These are phyloP conservation scores for Tipula unca DNA, from an alignment of 2,888 invertebrate genomes.

Conservation along the genomic window DNA sequence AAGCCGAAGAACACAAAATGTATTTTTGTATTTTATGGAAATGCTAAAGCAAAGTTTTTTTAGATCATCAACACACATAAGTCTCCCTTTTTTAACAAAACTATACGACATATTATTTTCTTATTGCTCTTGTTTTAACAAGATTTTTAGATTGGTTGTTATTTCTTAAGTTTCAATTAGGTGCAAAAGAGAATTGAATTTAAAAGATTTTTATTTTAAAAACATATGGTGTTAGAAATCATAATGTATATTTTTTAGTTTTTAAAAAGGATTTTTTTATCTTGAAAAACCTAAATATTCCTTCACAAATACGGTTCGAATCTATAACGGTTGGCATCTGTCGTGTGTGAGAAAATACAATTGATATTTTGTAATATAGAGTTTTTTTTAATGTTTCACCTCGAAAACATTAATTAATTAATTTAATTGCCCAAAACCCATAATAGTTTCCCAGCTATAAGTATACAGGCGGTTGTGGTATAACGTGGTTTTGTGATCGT, in stretches of 20 bases:
- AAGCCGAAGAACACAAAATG: not conserved
- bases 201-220: not conserved
- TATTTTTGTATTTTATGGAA: not conserved
- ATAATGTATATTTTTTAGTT: not conserved
- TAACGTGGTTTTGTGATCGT: not conserved
- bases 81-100: not conserved
- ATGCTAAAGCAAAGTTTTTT: not conserved
- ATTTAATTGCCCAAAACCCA: not conserved
- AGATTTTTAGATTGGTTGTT: not conserved
- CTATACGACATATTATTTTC: not conserved
- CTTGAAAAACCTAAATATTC: not conserved
- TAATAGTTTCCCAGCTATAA: not conserved
- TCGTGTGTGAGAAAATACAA: not conserved
- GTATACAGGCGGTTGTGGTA: not conserved
- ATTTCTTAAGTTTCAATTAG: not conserved
- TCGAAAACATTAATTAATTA: not conserved
- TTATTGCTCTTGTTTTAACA: not conserved
- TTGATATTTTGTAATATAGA: not conserved
- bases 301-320: not conserved
- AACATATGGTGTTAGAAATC: not conserved
- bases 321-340: not conserved
- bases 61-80: not conserved
- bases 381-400: not conserved
- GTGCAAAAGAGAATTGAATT: not conserved
- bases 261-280: not conserved